Evolutionary conservation across 2,888 invertebrate species (phyloP).

Genomic region (Cryptus viduatorius): DNA sequence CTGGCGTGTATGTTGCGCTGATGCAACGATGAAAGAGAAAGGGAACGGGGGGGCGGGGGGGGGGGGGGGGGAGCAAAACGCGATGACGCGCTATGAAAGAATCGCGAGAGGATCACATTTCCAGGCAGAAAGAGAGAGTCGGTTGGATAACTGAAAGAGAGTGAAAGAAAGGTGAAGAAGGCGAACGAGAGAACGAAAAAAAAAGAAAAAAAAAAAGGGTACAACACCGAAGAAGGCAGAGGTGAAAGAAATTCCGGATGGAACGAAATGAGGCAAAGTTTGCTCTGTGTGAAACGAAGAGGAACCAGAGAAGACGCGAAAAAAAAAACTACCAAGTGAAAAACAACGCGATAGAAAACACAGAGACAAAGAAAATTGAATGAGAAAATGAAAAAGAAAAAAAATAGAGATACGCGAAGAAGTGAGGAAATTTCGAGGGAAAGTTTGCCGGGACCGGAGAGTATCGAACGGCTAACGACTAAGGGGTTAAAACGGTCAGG

Average conservation of each 20-base stretch:
- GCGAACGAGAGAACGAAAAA: background rate
- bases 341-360: slow-evolving; percentile 14
- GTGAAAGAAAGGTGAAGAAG: slow-evolving; percentile 1
- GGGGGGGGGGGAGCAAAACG: background rate
- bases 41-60: background rate
- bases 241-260: slow-evolving; percentile 40
- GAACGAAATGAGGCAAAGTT: slow-evolving; percentile 46
- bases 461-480: slow-evolving; percentile 45
- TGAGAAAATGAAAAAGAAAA: slow-evolving; percentile 5
- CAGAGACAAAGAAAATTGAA: slow-evolving; percentile 30
- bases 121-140: slow-evolving; percentile 8
- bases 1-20: slow-evolving; percentile 4
- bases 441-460: slow-evolving; percentile 28
- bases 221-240: slow-evolving; percentile 5
- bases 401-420: slow-evolving; percentile 22
- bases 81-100: slow-evolving; percentile 30
- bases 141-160: slow-evolving; percentile 27
- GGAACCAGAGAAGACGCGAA: slow-evolving; percentile 12
- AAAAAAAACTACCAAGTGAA: slow-evolving; percentile 15
- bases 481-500: slow-evolving; percentile 31
- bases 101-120: slow-evolving; percentile 29
- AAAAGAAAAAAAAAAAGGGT: slow-evolving; percentile 11
- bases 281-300: slow-evolving; percentile 14
- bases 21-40: slow-evolving; percentile 40
- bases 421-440: slow-evolving; percentile 48